A percentile compares a stretch with the other conserved stretches of the same genome.
Evolutionary conservation across 2,888 invertebrate species (phyloP).

Genomic region (Diplazon laetatorius): DNA sequence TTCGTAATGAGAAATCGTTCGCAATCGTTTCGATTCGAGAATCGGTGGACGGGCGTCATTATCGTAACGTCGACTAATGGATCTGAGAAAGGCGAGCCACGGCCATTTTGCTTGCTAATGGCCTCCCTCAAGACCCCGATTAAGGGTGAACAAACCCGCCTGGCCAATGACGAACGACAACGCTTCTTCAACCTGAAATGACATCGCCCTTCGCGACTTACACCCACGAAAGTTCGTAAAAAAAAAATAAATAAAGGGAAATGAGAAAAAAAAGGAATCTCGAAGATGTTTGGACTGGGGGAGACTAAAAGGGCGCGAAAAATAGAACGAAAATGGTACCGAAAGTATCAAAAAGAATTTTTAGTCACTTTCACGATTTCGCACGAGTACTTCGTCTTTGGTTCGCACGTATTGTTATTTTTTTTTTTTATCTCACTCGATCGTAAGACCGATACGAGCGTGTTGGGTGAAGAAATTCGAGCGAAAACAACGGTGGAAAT

Average conservation of each 20-base stretch:
- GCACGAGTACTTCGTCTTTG: too few species aligned
- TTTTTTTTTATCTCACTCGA: too few species aligned
- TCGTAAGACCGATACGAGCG: not conserved
- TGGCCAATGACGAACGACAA: constrained; percentile 43
- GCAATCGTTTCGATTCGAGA: not conserved
- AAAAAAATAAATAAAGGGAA: not conserved
- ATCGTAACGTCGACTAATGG: constrained; percentile 19
- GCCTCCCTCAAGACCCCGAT: constrained; percentile 17
- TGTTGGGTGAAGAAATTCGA: not conserved
- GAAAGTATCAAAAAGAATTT: too few species aligned
- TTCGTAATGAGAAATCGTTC: not conserved
- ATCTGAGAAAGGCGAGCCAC: constrained; percentile 3
- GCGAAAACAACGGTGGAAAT: not conserved
- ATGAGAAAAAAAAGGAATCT: too few species aligned
- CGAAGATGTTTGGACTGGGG: too few species aligned
- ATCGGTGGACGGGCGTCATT: not conserved
- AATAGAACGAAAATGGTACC: too few species aligned
- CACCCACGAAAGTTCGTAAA: constrained; percentile 2
- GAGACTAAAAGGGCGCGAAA: too few species aligned
- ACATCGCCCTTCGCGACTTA: too few species aligned
- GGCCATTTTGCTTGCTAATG: constrained; percentile 14
- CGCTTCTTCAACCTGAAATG: constrained; percentile 40
- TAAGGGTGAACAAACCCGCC: constrained; percentile 2
- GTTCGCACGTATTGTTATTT: not conserved
- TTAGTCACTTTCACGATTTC: too few species aligned